Conservation (phyloP, 2,113 vertebrate species). For the Burhinus oedicnemus region DNA sequence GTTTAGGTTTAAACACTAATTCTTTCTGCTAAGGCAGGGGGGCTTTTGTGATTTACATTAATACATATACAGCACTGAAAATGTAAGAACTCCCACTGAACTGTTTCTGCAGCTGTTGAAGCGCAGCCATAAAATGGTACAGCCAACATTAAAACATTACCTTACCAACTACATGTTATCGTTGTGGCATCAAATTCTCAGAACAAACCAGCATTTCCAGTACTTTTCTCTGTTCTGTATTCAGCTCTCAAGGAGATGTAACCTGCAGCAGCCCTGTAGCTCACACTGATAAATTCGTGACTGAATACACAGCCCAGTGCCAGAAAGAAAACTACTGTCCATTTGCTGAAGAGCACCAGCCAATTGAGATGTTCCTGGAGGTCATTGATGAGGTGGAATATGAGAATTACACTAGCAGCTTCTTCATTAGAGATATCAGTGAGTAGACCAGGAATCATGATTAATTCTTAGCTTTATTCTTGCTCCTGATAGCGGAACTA, state of each 20-base stretch:
- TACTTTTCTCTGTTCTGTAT: not conserved
- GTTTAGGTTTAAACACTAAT: not conserved
- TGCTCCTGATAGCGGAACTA: not conserved
- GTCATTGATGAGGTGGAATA: slow-evolving; percentile 65
- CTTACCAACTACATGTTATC: not conserved
- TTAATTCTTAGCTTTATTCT: not conserved
- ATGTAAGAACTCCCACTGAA: not conserved
- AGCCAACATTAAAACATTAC: not conserved
- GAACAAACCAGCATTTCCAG: not conserved
- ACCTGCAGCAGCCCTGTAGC: slow-evolving; percentile 53
- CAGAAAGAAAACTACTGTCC: slow-evolving; percentile 62
- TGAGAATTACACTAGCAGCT: slow-evolving; percentile 73
- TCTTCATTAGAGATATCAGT: slow-evolving; percentile 81
- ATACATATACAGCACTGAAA: not conserved
- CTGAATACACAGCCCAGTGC: slow-evolving; percentile 48
- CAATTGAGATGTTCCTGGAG: slow-evolving; percentile 54
- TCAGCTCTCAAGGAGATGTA: slow-evolving; percentile 32
- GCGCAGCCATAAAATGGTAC: not conserved
- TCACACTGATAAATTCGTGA: not conserved
- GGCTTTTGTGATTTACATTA: not conserved
- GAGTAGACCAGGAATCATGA: not conserved
- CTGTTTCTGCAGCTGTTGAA: not conserved
- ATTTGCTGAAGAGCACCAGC: slow-evolving; percentile 71
- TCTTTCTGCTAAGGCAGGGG: not conserved
- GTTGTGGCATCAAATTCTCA: not conserved